Percentiles rank a stretch among this genome's conserved stretches.
These are phyloP conservation scores for Clepsis dumicolana DNA, from an alignment of 2,888 invertebrate species.

Conservation along the genomic window DNA sequence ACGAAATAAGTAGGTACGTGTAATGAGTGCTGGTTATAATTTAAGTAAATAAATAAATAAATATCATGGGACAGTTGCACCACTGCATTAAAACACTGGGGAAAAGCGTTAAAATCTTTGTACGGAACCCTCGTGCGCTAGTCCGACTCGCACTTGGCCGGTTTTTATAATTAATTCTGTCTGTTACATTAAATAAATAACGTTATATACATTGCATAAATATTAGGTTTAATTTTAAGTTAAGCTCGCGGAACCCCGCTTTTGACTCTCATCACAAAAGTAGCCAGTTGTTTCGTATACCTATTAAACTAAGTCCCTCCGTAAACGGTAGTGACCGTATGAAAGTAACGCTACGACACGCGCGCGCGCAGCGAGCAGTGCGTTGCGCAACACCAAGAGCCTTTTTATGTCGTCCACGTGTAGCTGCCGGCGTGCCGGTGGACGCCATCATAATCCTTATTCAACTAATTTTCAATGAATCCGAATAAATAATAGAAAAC, in stretches of 20 bases:
- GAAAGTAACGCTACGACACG: conserved; percentile 43
- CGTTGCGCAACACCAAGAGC: conserved; percentile 39
- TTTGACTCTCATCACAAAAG: conserved; percentile 4
- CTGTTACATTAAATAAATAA: no score
- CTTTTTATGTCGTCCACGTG: conserved; percentile 44
- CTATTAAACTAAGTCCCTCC: conserved; percentile 29
- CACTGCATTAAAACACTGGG: no score
- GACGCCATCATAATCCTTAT: conserved; percentile 41
- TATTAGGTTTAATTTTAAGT: background rate
- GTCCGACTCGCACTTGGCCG: no score
- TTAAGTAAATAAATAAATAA: no score
- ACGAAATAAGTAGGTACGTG: no score
- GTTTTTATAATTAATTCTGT: no score
- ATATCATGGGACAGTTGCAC: no score
- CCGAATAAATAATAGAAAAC: conserved; percentile 24
- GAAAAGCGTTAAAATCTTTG: no score
- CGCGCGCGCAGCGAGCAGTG: conserved; percentile 34
- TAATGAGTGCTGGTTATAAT: no score
- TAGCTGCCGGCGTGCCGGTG: conserved; percentile 25
- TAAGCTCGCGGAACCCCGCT: background rate
- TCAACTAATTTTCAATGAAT: conserved; percentile 23
- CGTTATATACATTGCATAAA: no score
- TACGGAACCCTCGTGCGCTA: no score
- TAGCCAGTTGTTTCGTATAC: background rate
- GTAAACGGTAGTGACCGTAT: conserved; percentile 44